Conservation (phyloP, 2,797 vertebrate species). For the Caiman crocodilus region DNA sequence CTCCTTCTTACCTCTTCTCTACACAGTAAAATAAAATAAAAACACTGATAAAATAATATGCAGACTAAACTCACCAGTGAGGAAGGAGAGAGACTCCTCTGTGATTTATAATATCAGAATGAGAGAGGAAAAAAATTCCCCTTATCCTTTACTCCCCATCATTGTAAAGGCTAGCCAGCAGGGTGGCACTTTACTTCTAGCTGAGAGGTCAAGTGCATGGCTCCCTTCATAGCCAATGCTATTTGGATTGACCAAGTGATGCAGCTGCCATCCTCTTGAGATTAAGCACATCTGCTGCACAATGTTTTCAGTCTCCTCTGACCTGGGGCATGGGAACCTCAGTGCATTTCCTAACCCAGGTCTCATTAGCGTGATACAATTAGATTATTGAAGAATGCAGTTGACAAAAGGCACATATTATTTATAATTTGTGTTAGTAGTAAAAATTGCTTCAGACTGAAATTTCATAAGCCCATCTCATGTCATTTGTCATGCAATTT, state of each 20-base stretch:
- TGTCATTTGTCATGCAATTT: constrained; percentile 44
- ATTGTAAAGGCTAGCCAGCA: neutral
- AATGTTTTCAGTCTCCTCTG: constrained; percentile 56
- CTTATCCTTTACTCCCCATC: accelerated
- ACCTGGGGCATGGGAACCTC: constrained; percentile 60
- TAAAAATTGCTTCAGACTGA: constrained; percentile 61
- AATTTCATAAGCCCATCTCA: constrained; percentile 56
- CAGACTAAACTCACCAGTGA: neutral
- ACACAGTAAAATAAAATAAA: neutral
- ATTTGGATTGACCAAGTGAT: constrained; percentile 33
- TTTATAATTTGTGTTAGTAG: constrained; percentile 57
- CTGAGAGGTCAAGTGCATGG: constrained; percentile 19
- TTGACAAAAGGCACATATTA: constrained; percentile 57
- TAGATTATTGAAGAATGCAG: constrained; percentile 67
- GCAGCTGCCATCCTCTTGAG: constrained; percentile 37
- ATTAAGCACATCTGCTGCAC: constrained; percentile 63
- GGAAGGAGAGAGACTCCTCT: neutral
- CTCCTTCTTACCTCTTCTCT: neutral
- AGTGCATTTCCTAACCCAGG: constrained; percentile 60
- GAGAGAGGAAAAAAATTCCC: neutral
- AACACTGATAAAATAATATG: neutral
- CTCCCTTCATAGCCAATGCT: neutral
- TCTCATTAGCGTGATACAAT: constrained; percentile 65
- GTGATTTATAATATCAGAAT: neutral
- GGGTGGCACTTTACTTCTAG: neutral